Evolutionary conservation across 2,888 invertebrate genomes (phyloP), one percentile per base, ranked within the genome.

Genomic region (Spialia ferax): DNA sequence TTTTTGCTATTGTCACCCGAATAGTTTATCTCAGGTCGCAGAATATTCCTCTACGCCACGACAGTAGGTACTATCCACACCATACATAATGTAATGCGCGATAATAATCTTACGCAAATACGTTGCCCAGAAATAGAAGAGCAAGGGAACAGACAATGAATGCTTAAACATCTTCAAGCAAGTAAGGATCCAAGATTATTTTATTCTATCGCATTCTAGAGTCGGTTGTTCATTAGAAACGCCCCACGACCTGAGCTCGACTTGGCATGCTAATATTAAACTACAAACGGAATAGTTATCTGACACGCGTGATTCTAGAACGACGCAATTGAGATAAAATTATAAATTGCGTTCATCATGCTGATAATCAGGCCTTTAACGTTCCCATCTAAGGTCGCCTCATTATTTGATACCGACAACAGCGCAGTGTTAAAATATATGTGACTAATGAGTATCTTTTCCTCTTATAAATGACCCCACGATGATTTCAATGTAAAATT

Each of bases 301-400:
- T 50, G 50, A 45, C 64, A 57, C 64, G 48, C 35, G 50, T 59
- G 57, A 32, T 50, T 26, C n/a, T 64, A 48, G 23, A 64, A 35
- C 15, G 48, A 32, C 57, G 35, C 57, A 48, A 38, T 65, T 50
- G 50, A 65, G 64, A 65, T 59, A 65, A 65, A 32, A 50, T 65
- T 35, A 52, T 50, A 32, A 45, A 50, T 50, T 65, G 26, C 64
- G 57, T 26, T 65, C 32, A 22, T 35, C 48, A n/a, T 32, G 52
- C 52, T 29, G 29, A 26, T 50, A 26, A 4, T 6, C 23, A 52
- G n/a, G n/a, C 7, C 26, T 22, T 52, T n/a, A 23, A 15, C 7
- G n/a, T 13, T 54, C 8, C 10, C n/a, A 26, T 22, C 26, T 23
- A n/a, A 22, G 50, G 50, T 52, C 13, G 23, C 23, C 13, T 23